Conservation (phyloP, 2,888 invertebrate genomes). For the Leptopterna dolabrata region DNA sequence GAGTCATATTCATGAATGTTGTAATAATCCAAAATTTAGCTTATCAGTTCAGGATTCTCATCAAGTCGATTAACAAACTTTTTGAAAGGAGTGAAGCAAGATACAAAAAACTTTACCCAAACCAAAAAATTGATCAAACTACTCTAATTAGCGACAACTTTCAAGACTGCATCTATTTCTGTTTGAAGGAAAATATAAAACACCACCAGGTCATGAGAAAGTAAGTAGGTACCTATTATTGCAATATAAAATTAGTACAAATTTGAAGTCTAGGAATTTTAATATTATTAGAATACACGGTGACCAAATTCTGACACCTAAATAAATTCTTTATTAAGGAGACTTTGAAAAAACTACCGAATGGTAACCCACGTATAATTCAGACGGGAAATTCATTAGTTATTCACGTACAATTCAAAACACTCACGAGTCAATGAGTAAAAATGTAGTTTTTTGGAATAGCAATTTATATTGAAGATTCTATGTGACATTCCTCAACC, state of each 20-base stretch:
- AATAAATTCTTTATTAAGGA: neutral
- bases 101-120: constrained; percentile 13
- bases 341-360: neutral
- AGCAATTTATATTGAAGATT: too few relatives aligned
- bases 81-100: neutral
- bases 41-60: constrained; percentile 10
- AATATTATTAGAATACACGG: too few relatives aligned
- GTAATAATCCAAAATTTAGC: constrained; percentile 5
- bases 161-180: constrained; percentile 28
- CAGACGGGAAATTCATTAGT: too few relatives aligned
- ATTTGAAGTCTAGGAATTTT: too few relatives aligned
- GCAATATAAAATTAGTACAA: too few relatives aligned
- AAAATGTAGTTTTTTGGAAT: too few relatives aligned
- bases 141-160: neutral
- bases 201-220: constrained; percentile 23
- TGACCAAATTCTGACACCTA: too few relatives aligned
- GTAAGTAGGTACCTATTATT: constrained; percentile 8
- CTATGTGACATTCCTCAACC: too few relatives aligned
- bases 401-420: too few relatives aligned
- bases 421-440: too few relatives aligned
- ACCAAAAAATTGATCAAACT: neutral
- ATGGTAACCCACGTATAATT: neutral
- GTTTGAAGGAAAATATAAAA: constrained; percentile 15
- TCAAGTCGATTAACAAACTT: neutral
- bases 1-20: constrained; percentile 5